Evolutionary conservation across 2,888 invertebrate genomes (phyloP).

Genomic region (Himalopsyche japonica): DNA sequence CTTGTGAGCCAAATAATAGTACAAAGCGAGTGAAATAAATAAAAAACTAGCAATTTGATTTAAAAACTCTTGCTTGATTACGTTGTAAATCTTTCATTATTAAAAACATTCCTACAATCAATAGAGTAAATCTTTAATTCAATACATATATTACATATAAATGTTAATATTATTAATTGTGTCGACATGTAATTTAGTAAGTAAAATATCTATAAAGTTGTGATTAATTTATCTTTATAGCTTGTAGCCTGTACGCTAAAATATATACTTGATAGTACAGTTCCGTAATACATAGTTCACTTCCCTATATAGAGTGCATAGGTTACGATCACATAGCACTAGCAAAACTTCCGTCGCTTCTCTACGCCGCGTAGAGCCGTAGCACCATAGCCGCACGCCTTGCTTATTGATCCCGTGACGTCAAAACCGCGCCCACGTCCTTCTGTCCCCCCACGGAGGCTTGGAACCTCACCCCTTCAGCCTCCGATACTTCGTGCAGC

Average conservation of each 20-base stretch:
- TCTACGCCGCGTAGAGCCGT: background rate
- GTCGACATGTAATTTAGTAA: no score
- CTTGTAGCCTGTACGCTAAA: background rate
- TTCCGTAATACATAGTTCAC: background rate
- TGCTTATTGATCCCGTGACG: slow-evolving; percentile 40
- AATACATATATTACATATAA: no score
- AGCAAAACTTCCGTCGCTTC: background rate
- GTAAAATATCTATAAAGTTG: no score
- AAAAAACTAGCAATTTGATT: no score
- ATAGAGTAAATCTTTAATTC: no score
- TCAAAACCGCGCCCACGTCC: slow-evolving; percentile 36
- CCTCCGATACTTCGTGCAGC: background rate
- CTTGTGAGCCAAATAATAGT: no score
- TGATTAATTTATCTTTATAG: no score
- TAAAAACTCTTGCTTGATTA: no score
- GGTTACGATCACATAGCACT: background rate
- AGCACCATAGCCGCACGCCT: slow-evolving; percentile 6
- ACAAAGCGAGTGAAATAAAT: no score
- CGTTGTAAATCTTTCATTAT: no score
- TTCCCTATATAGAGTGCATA: background rate
- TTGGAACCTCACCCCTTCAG: background rate
- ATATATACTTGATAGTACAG: background rate
- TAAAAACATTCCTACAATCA: no score
- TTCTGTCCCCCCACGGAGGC: background rate
- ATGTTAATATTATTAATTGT: no score